A percentile compares a stretch with the other conserved stretches of the same genome.
Evolutionary conservation across 2,797 vertebrate species (phyloP).

Genomic region (Microtus californicus): DNA sequence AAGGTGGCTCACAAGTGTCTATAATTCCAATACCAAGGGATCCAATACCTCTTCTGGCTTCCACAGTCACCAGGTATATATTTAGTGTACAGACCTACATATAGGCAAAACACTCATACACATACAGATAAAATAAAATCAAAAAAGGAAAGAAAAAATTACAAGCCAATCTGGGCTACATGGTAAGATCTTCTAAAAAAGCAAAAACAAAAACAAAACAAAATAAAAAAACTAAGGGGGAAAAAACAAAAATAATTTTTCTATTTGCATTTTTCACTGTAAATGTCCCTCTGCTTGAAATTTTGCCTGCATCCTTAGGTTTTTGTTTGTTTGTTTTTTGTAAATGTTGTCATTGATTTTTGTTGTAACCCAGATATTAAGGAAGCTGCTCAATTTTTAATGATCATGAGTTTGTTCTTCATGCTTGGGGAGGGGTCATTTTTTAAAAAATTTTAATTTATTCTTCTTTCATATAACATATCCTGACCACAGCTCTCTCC

Average conservation of each 20-base stretch:
- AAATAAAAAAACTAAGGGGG: background rate
- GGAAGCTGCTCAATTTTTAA: background rate
- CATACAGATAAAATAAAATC: background rate
- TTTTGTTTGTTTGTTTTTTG: background rate
- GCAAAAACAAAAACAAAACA: background rate
- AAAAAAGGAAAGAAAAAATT: background rate
- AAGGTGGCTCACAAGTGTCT: background rate
- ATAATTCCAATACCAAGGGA: background rate
- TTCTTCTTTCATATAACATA: background rate
- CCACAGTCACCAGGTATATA: background rate
- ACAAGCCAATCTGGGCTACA: background rate
- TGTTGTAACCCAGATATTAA: background rate
- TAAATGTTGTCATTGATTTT: background rate
- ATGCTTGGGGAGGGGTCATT: background rate
- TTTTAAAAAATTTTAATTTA: background rate
- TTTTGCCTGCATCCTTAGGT: background rate
- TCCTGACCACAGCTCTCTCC: background rate
- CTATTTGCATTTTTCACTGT: background rate
- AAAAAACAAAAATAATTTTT: background rate
- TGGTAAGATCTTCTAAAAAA: background rate
- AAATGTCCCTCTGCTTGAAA: background rate
- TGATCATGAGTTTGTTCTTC: background rate
- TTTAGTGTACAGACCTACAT: background rate
- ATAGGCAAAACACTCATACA: background rate
- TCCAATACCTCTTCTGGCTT: background rate